These are phyloP conservation scores for Bos javanicus DNA, from an alignment of 2,113 vertebrate genomes.

Conservation along the genomic window DNA sequence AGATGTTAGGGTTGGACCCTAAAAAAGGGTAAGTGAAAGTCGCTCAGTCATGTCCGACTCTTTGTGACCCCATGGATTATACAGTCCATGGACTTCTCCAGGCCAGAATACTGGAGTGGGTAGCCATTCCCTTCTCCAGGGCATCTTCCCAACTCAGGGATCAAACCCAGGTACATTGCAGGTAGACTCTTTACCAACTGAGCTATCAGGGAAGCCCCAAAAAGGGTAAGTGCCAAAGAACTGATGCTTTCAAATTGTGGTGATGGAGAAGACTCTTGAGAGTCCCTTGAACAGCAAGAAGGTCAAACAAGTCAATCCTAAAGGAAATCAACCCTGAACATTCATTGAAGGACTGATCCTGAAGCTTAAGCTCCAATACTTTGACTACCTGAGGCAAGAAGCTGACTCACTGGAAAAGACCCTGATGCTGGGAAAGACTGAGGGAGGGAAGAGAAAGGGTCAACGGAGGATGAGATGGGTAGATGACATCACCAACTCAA, in stretches of 20 bases:
- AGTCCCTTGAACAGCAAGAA: background rate
- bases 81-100: background rate
- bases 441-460: background rate
- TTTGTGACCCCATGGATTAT: background rate
- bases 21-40: background rate
- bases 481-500: background rate
- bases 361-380: background rate
- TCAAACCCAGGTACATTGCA: background rate
- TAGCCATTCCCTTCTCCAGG: background rate
- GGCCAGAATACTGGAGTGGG: background rate
- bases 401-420: background rate
- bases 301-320: background rate
- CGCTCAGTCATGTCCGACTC: background rate
- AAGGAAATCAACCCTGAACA: background rate
- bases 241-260: background rate
- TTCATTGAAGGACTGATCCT: background rate
- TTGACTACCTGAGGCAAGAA: background rate
- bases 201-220: background rate
- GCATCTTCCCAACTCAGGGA: background rate
- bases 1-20: background rate
- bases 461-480: background rate
- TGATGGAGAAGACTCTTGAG: background rate
- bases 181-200: background rate
- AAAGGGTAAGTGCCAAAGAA: background rate
- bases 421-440: background rate